Evolutionary conservation across 1,140 invertebrate species (phyloP).

Genomic region (Euura saliciscinereae): DNA sequence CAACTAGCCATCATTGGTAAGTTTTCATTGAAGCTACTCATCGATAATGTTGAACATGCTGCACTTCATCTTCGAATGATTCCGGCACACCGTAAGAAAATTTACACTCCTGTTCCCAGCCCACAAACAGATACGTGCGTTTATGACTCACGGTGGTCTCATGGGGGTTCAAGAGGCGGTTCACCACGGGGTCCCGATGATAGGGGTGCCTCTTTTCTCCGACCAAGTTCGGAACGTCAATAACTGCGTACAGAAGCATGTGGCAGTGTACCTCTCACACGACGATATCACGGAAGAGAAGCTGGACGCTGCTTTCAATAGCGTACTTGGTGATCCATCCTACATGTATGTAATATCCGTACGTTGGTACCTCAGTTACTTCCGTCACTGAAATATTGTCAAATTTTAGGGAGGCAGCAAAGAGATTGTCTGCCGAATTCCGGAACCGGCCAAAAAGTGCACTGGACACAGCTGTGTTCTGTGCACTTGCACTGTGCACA

Average conservation of each 20-base stretch:
- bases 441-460: slow-evolving; percentile 50
- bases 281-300: slow-evolving; percentile 52
- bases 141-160: slow-evolving; percentile 68
- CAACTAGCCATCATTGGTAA: slow-evolving; percentile 65
- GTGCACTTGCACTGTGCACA: too few species aligned
- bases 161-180: slow-evolving; percentile 58
- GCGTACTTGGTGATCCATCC: slow-evolving; percentile 61
- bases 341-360: slow-evolving; percentile 36
- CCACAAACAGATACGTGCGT: slow-evolving; percentile 59
- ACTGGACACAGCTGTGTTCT: slow-evolving; percentile 48
- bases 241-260: slow-evolving; percentile 37
- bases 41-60: slow-evolving; percentile 16
- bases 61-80: not conserved
- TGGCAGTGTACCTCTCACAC: slow-evolving; percentile 28
- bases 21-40: slow-evolving; percentile 9
- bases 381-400: not conserved
- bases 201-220: slow-evolving; percentile 69
- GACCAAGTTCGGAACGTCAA: slow-evolving; percentile 60
- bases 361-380: not conserved
- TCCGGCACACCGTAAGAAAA: not conserved
- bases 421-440: slow-evolving; percentile 46
- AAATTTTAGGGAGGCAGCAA: slow-evolving; percentile 42
- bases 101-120: slow-evolving; percentile 32
- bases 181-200: slow-evolving; percentile 68
- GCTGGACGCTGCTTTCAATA: slow-evolving; percentile 56